A percentile compares a stretch with the other conserved stretches of the same genome.
These are phyloP conservation scores for Armadillidium nasatum DNA, from an alignment of 1,140 invertebrate species.

Conservation along the genomic window DNA sequence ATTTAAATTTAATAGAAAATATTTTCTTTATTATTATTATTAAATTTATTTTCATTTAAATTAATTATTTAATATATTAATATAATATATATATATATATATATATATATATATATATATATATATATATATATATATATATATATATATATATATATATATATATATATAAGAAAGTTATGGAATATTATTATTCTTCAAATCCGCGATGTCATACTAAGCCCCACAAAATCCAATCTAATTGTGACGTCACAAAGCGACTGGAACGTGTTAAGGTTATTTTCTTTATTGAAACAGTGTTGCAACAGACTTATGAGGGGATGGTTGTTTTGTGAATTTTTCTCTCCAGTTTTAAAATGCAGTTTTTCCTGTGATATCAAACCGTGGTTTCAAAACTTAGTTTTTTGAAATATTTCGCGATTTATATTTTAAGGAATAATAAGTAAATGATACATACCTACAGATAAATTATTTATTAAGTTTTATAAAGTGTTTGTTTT, in stretches of 20 bases:
- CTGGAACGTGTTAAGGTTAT: not conserved
- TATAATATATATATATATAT: not conserved
- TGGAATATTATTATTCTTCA: not conserved
- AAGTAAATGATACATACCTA: no score
- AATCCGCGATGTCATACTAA: not conserved
- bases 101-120: slow-evolving; percentile 17
- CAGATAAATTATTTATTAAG: no score
- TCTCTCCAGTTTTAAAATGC: not conserved
- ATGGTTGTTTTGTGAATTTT: not conserved
- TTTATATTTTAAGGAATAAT: no score
- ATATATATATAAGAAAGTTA: not conserved
- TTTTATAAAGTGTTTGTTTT: no score
- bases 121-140: slow-evolving; percentile 11
- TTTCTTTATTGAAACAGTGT: not conserved
- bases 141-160: slow-evolving; percentile 25
- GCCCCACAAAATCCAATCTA: not conserved
- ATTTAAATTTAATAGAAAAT: no score
- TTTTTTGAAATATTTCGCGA: no score
- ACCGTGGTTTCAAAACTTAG: no score
- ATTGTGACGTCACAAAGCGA: not conserved
- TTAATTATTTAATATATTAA: not conserved
- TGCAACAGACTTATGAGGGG: not conserved
- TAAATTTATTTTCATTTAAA: no score
- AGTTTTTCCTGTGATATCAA: no score
- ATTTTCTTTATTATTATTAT: no score